Percentiles rank a stretch among this genome's conserved stretches.
phyloP scores from a whole-genome alignment of 2,113 vertebrate species.

The Cettia cetti region DNA sequence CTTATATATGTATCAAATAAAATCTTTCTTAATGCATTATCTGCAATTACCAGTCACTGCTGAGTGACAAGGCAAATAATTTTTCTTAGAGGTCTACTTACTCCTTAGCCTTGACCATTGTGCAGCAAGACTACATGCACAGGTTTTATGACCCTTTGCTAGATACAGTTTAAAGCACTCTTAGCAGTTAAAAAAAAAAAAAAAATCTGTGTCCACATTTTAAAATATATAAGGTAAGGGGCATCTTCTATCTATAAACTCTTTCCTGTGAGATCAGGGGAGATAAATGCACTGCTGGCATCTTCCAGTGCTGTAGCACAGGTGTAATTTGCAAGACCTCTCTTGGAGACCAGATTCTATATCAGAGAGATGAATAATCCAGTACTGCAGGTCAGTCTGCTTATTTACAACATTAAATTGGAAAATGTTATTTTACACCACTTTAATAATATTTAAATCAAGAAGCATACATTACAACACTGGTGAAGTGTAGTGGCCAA shows the following conservation, averaged over 20 bases:
- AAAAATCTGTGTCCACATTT: neutral
- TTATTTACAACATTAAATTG: neutral
- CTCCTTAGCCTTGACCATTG: neutral
- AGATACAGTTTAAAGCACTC: neutral
- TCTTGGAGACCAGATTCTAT: neutral
- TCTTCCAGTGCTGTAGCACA: neutral
- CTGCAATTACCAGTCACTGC: neutral
- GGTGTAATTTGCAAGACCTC: neutral
- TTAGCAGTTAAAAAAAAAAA: neutral
- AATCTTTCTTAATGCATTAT: neutral
- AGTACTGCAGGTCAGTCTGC: neutral
- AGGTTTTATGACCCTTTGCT: neutral
- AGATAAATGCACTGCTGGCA: neutral
- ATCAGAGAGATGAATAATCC: neutral
- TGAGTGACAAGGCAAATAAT: neutral
- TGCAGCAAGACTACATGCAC: neutral
- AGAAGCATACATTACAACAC: neutral
- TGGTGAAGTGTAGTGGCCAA: neutral
- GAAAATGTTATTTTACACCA: neutral
- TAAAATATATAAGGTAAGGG: neutral
- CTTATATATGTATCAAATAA: neutral
- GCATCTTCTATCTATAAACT: neutral
- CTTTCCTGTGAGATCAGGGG: neutral
- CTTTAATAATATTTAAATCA: neutral
- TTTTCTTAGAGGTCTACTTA: neutral